Evolutionary conservation across 2,113 vertebrate species (phyloP).

Genomic region (Solea solea): DNA sequence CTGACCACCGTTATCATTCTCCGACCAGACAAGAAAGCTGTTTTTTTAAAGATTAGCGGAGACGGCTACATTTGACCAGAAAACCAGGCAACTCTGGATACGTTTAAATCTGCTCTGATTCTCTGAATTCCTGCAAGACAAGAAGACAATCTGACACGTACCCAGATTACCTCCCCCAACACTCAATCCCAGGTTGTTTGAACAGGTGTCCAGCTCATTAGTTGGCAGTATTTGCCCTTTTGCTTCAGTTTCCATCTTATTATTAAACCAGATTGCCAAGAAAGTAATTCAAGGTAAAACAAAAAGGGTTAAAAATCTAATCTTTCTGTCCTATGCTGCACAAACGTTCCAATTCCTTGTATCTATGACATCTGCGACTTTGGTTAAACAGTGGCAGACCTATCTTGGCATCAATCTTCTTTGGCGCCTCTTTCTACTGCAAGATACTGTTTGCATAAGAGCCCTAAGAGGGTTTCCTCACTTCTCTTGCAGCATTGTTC

Average conservation of each 20-base stretch:
- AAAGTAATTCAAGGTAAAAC: not conserved
- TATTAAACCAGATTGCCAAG: slow-evolving; percentile 23
- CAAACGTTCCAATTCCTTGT: not conserved
- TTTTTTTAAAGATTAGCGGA: slow-evolving; percentile 14
- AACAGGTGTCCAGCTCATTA: slow-evolving; percentile 63
- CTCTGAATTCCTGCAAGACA: slow-evolving; percentile 11
- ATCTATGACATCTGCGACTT: slow-evolving; percentile 24
- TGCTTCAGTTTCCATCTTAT: slow-evolving; percentile 36
- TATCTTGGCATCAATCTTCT: slow-evolving; percentile 14
- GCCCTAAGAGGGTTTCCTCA: not conserved
- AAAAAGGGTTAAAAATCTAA: not conserved
- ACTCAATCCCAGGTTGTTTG: slow-evolving; percentile 35
- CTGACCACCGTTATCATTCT: not conserved
- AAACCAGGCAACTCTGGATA: slow-evolving; percentile 7
- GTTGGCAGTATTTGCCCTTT: slow-evolving; percentile 31
- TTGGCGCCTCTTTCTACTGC: not conserved
- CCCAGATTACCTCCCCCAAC: not conserved
- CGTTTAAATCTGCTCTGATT: slow-evolving; percentile 32
- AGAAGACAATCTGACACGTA: slow-evolving; percentile 3
- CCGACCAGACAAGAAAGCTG: not conserved
- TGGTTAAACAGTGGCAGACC: slow-evolving; percentile 64
- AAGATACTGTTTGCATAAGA: slow-evolving; percentile 36
- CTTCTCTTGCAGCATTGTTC: not conserved
- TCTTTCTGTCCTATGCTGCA: not conserved
- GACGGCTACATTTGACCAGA: slow-evolving; percentile 18